phyloP scores from a whole-genome alignment of 2,797 vertebrate genomes.

The Esox masquinongy region DNA sequence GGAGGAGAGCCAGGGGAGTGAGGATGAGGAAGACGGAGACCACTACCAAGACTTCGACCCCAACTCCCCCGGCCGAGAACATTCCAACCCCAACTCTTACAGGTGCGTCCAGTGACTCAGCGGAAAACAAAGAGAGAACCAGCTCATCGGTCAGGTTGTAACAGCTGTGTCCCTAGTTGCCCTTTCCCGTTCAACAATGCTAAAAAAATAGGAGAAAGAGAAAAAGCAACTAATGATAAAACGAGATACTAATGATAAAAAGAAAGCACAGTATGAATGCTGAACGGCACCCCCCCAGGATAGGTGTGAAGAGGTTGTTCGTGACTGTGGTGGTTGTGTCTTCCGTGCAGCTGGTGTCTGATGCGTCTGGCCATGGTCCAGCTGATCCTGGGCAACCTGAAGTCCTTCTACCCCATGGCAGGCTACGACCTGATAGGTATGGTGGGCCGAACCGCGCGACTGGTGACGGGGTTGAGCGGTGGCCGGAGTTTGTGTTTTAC shows the following conservation, averaged over 20 bases:
- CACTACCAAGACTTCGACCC: conserved; percentile 73
- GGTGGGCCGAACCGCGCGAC: neutral
- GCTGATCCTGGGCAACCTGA: conserved; percentile 90
- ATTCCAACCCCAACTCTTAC: conserved; percentile 96
- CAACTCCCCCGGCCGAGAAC: conserved; percentile 82
- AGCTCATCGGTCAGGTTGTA: too few relatives aligned
- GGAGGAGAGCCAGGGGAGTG: conserved; percentile 89
- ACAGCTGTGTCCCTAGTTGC: too few relatives aligned
- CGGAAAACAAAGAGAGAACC: neutral
- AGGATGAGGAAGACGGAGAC: conserved; percentile 77
- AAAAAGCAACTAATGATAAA: too few relatives aligned
- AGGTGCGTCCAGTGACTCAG: conserved; percentile 76
- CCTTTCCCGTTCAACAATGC: too few relatives aligned
- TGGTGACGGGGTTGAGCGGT: neutral
- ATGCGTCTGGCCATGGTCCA: conserved; percentile 98
- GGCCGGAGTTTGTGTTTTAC: too few relatives aligned
- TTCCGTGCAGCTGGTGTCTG: conserved; percentile 89
- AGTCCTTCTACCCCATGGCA: conserved; percentile 93
- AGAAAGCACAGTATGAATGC: too few relatives aligned
- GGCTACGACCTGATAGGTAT: conserved; percentile 93
- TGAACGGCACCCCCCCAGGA: too few relatives aligned
- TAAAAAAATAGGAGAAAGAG: too few relatives aligned
- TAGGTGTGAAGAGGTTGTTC: neutral
- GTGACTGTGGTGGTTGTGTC: neutral
- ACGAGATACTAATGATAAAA: too few relatives aligned